Evolutionary conservation across 2,797 vertebrate genomes (phyloP).

Genomic region (Eleutherodactylus coqui): DNA sequence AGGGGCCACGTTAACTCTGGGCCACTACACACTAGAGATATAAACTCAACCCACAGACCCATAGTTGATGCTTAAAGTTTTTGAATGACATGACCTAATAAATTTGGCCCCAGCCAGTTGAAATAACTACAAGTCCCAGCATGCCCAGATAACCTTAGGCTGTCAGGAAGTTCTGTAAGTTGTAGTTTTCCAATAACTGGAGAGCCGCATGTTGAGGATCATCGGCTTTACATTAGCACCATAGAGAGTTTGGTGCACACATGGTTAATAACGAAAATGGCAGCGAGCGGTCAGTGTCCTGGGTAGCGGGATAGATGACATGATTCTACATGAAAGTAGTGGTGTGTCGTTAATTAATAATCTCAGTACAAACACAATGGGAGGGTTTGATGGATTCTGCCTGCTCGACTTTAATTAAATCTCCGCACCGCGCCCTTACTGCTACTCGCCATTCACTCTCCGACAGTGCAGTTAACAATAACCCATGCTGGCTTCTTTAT

Average conservation of each 20-base stretch:
- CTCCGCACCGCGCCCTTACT: neutral
- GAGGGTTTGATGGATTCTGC: constrained; percentile 43
- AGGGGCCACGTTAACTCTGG: no score
- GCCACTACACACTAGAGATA: no score
- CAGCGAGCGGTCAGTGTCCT: neutral
- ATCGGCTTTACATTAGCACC: neutral
- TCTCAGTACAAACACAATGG: constrained; percentile 40
- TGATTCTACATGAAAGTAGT: constrained; percentile 6
- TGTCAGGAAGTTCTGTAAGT: neutral
- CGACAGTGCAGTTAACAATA: constrained; percentile 34
- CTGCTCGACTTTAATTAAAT: constrained; percentile 49
- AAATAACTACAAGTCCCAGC: no score
- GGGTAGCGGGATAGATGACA: neutral
- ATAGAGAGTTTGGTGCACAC: neutral
- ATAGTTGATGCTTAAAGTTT: no score
- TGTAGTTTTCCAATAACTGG: neutral
- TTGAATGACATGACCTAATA: no score
- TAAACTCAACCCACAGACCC: no score
- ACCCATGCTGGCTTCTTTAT: constrained; percentile 30
- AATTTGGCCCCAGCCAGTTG: no score
- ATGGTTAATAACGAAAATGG: neutral
- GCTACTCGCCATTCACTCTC: constrained; percentile 37
- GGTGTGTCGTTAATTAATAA: constrained; percentile 35
- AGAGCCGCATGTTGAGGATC: neutral
- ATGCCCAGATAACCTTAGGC: neutral